Evolutionary conservation across 1,140 invertebrate species (phyloP).

Genomic region (Archegozetes longisetosus): DNA sequence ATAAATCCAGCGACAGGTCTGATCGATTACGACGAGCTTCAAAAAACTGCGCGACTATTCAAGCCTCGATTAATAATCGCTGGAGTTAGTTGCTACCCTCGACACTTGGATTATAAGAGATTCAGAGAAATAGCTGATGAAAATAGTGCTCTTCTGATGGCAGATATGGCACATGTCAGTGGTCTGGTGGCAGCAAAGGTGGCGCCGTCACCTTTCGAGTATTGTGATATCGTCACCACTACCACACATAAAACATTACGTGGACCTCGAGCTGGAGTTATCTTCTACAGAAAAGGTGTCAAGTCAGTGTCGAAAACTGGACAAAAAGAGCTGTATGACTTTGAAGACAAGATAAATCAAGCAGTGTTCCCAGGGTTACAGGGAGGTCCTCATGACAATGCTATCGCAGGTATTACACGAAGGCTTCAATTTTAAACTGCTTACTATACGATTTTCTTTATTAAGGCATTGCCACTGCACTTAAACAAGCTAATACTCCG

Average conservation of each 20-base stretch:
- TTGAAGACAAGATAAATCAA: constrained; percentile 44
- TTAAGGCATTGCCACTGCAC: constrained; percentile 37
- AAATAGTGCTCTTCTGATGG: constrained; percentile 40
- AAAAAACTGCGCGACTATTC: constrained; percentile 64
- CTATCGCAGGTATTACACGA: constrained; percentile 38
- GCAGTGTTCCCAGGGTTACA: constrained; percentile 53
- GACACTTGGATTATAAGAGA: constrained; percentile 44
- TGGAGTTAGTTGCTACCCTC: constrained; percentile 46
- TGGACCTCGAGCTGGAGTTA: constrained; percentile 39
- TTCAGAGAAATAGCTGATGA: constrained; percentile 47
- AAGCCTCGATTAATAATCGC: constrained; percentile 88
- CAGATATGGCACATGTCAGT: constrained; percentile 51
- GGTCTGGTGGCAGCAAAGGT: constrained; percentile 45
- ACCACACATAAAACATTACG: constrained; percentile 47
- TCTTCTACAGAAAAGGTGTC: constrained; percentile 42
- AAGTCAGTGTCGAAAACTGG: constrained; percentile 34
- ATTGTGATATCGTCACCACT: constrained; percentile 44
- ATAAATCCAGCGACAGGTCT: constrained; percentile 64
- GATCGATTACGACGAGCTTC: constrained; percentile 83
- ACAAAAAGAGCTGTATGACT: constrained; percentile 41
- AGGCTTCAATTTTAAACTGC: constrained; percentile 18
- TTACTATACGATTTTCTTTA: neutral
- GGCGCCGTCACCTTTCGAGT: constrained; percentile 44
- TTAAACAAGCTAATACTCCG: constrained; percentile 37
- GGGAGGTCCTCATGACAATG: constrained; percentile 52